These are phyloP conservation scores for Galbula dea DNA, from an alignment of 2,113 vertebrate genomes.

Conservation along the genomic window DNA sequence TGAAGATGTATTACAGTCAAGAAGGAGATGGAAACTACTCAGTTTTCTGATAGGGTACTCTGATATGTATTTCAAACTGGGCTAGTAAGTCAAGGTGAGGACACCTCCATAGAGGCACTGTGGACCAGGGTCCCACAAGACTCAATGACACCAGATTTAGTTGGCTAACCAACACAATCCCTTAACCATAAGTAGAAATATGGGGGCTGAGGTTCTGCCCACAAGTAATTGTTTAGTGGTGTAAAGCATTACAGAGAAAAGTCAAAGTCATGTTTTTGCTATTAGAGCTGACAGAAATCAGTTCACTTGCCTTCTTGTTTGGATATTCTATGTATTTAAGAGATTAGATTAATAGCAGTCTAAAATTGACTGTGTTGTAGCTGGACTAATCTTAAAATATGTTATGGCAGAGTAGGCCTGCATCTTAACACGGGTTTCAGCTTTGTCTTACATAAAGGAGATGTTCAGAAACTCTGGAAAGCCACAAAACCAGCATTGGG, in stretches of 20 bases:
- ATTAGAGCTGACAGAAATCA: conserved; percentile 66
- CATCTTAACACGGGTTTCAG: conserved; percentile 62
- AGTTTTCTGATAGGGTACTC: background rate
- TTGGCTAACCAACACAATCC: conserved; percentile 59
- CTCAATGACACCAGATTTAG: conserved; percentile 46
- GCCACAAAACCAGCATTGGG: background rate
- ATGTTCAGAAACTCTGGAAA: conserved; percentile 4
- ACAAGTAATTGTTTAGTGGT: conserved; percentile 63
- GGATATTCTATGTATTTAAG: conserved; percentile 65
- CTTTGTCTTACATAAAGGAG: conserved; percentile 38
- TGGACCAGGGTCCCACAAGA: conserved; percentile 3
- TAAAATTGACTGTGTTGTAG: conserved; percentile 63
- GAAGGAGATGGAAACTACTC: background rate
- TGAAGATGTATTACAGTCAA: background rate
- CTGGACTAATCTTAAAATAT: conserved; percentile 65
- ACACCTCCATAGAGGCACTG: background rate
- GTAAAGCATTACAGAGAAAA: conserved; percentile 56
- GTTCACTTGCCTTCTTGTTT: conserved; percentile 64
- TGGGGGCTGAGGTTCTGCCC: conserved; percentile 55
- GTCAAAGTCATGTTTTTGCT: conserved; percentile 59
- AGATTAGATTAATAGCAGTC: conserved; percentile 74
- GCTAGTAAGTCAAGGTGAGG: background rate
- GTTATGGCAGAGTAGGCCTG: conserved; percentile 55
- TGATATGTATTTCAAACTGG: background rate
- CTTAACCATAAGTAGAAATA: conserved; percentile 58